A percentile compares a stretch with the other conserved stretches of the same genome.
Conservation (phyloP, 2,888 invertebrate species). For the Frankliniella intonsa region DNA sequence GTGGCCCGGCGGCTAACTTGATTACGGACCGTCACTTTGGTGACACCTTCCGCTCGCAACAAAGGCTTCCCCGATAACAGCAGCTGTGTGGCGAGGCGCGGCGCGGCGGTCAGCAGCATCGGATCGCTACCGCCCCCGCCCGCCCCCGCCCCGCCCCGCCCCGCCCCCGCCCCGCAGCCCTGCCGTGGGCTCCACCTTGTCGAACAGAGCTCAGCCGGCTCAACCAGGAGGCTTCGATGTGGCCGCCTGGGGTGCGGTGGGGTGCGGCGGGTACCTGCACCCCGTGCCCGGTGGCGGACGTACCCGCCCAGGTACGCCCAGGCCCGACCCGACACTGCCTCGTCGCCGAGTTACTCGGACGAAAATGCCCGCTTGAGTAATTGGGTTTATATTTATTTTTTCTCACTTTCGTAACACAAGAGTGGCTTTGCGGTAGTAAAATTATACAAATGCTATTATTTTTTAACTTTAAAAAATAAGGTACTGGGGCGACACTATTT, state of each 20-base stretch:
- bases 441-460: too few species aligned
- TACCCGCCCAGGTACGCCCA: too few species aligned
- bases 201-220: slow-evolving; percentile 15
- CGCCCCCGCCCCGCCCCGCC: not conserved
- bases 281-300: too few species aligned
- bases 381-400: too few species aligned
- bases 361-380: too few species aligned
- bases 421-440: too few species aligned
- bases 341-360: too few species aligned
- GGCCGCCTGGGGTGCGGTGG: not conserved
- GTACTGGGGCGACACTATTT: too few species aligned
- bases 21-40: slow-evolving; percentile 19
- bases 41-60: slow-evolving; percentile 23
- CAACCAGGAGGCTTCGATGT: not conserved
- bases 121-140: not conserved
- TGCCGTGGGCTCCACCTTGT: not conserved
- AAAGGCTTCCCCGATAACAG: slow-evolving; percentile 22
- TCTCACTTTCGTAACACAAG: too few species aligned
- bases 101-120: not conserved
- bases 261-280: not conserved
- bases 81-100: not conserved
- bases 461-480: too few species aligned
- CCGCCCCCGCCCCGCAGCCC: not conserved
- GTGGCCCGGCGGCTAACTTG: not conserved
- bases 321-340: too few species aligned